A percentile compares a stretch with the other conserved stretches of the same genome.
These are phyloP conservation scores for Parotocinclus haroldoi DNA, from an alignment of 2,797 vertebrate genomes.

Conservation along the genomic window DNA sequence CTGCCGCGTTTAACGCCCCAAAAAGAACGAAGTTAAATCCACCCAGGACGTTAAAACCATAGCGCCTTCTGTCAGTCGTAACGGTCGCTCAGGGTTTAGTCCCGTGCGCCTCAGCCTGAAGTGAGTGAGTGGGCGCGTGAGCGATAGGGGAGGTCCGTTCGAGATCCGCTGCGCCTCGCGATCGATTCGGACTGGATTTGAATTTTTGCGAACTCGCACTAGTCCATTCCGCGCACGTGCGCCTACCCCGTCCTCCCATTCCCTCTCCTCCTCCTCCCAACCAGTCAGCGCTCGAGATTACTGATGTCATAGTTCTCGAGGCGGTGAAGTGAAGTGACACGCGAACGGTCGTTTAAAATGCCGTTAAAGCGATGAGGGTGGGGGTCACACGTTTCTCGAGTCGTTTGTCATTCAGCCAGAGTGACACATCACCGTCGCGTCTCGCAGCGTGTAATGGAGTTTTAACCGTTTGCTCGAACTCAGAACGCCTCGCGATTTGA, in stretches of 20 bases:
- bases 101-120: neutral
- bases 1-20: neutral
- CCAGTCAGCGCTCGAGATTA: constrained; percentile 54
- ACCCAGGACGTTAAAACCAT: neutral
- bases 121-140: constrained; percentile 5
- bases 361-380: constrained; percentile 1
- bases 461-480: neutral
- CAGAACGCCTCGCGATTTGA: neutral
- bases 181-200: constrained; percentile 67
- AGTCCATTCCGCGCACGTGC: constrained; percentile 76
- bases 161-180: constrained; percentile 63
- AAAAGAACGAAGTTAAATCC: neutral
- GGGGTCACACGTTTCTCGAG: neutral
- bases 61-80: neutral
- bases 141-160: neutral
- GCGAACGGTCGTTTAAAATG: constrained; percentile 12
- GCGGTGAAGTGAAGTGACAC: constrained; percentile 32
- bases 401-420: neutral
- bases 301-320: constrained; percentile 75
- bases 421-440: neutral
- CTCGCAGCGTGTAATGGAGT: neutral
- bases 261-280: neutral
- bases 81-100: neutral
- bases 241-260: constrained; percentile 61
- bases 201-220: constrained; percentile 61